Conservation (phyloP, 2,113 vertebrate species). For the Neopipo cinnamomea region DNA sequence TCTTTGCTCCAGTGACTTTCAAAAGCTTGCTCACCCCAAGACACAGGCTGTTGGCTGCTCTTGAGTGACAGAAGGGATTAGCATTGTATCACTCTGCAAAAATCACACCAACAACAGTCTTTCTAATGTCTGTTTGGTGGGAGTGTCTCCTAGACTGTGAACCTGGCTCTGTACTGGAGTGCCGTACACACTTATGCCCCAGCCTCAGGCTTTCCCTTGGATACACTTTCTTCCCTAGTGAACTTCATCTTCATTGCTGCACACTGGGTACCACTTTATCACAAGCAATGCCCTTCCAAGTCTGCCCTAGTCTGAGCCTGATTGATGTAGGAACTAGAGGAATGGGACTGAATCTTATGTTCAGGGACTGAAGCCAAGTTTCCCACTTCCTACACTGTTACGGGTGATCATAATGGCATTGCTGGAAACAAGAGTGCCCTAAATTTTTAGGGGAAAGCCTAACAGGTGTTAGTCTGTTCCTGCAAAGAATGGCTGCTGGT, state of each 20-base stretch:
- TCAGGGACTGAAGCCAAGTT: background rate
- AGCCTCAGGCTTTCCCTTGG: background rate
- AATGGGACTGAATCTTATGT: background rate
- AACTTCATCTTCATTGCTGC: background rate
- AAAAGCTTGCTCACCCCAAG: background rate
- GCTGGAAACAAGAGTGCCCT: rapidly evolving
- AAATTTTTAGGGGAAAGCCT: background rate
- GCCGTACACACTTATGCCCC: too few species aligned
- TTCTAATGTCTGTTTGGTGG: background rate
- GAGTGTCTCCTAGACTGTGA: background rate
- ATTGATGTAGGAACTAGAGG: background rate
- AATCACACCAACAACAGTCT: background rate
- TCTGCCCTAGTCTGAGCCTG: background rate
- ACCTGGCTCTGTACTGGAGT: background rate
- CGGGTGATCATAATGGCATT: background rate
- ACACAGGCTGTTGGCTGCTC: background rate
- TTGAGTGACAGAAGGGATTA: background rate
- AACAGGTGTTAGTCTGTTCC: background rate
- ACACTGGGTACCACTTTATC: background rate
- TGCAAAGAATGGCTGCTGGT: background rate
- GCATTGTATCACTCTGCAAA: background rate
- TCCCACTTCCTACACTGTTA: background rate
- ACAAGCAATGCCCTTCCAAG: background rate
- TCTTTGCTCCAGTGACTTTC: background rate
- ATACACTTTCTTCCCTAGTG: background rate